Base-by-base conservation (phyloP, 2,113 vertebrate species). In the Lanius ludovicianus region DNA sequence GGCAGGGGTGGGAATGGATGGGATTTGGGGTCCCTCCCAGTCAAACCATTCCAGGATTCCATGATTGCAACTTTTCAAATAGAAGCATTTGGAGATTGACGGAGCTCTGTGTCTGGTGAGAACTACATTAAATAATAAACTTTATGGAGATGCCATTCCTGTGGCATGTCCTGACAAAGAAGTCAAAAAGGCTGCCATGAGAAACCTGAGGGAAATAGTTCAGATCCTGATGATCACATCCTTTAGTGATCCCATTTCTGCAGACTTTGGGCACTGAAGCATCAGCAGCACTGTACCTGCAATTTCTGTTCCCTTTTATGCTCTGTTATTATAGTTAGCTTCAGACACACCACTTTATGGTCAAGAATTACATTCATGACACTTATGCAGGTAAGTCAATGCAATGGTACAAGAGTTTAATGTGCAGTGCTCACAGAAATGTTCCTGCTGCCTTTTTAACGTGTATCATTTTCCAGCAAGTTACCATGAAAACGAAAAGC, bases 61-160 rank as follows among this genome's bases (percentile, higher is more conserved):
- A 13, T 1, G 2, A 25, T 68, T 37, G 41, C 10, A 15, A 14
- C 49, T 77, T 89, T 24, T 84, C 39, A 67, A 10, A 47, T 0
- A 21, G 30, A 31, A 41, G 13, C 19, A 56, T 56, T 39, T 69
- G 25, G 49, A 50, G 41, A 11, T 68, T 33, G 24, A 30, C n/a
- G 15, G 17, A 47, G 6, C 4, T 85, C 31, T 0, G 0, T n/a
- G 12, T 15, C 11, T n/a, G n/a, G 19, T 35, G 47, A 77, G 33
- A 91, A 13, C 28, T 3, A 50, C 10, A 18, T 42, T 24, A 56
- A 68, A 39, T 23, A 15, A 17, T 33, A 25, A 67, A 42, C 13
- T 11, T 12, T 3, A 5, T 24, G 46, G 39, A 52, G 19, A 7
- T 46, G 46, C 37, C 52, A 46, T 33, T 59, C 15, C 33, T 37